Evolutionary conservation across 2,797 vertebrate genomes (phyloP), one percentile per base, ranked within the genome.

Genomic region (Channa striata): DNA sequence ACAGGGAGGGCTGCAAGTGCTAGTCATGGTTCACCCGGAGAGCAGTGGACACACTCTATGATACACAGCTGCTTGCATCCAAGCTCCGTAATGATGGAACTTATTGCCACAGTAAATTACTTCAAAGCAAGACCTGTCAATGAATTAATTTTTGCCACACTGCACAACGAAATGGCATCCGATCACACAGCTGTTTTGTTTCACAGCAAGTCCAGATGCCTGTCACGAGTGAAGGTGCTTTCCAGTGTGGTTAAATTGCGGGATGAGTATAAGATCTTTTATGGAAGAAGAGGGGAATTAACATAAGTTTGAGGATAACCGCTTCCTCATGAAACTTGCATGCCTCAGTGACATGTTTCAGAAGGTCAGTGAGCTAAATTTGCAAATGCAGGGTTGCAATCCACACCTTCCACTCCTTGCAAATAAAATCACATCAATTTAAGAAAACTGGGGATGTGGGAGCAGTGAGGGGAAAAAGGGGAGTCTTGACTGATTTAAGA

Each of bases 291-390:
- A n/a, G n/a, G n/a, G 59, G 19, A 57, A 52, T 68, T 36, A 11
- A 19, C 6, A 30, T 5, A 25, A 33, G 1, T 66, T n/a, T 40
- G 10, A 48, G 11, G 2, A 21, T 48, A 36, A 36, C 3, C 52
- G 14, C 33, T 62, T 80, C 46, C 54, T 83, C 39, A 25, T 68
- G 46, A 72, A 79, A 37, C 47, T 57, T 74, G 47, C 48, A 70
- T 48, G 69, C 43, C 53, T 83, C 33, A 75, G 47, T 72, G 56
- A 69, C 62, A 71, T 58, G 37, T 76, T 77, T 76, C 59, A 59
- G 54, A 77, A 82, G 68, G 30, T 74, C 25, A 61, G 14, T 66
- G 36, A 72, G 59, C 13, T 68, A 33, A 71, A 78, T 66, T 6
- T 68, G 39, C 77, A 78, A 47, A 50, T 68, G 39, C 42, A 72